phyloP scores from a whole-genome alignment of 2,113 vertebrate species.

The Tor tambroides region DNA sequence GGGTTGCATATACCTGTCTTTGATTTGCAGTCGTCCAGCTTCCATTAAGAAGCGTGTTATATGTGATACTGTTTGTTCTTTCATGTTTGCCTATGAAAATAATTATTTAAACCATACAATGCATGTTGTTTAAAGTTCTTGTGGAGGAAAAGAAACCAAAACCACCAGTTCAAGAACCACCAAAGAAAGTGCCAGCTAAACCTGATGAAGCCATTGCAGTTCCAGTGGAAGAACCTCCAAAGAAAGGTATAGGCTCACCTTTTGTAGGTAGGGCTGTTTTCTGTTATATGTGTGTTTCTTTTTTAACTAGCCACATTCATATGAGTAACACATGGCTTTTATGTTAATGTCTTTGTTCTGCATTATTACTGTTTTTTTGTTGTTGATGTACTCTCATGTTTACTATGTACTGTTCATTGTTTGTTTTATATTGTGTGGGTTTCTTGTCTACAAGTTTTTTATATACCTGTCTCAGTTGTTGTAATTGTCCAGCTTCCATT shows the following conservation, averaged over 20 bases:
- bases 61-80: slow-evolving; percentile 48
- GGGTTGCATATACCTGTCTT: slow-evolving; percentile 18
- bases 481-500: slow-evolving; percentile 60
- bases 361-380: neutral
- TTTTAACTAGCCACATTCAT: neutral
- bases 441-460: slow-evolving; percentile 44
- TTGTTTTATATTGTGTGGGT: slow-evolving; percentile 41
- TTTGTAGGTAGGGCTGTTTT: neutral
- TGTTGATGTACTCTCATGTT: neutral
- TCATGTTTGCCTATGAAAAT: slow-evolving; percentile 26
- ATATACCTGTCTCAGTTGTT: slow-evolving; percentile 35
- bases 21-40: slow-evolving; percentile 59
- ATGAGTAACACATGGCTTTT: neutral
- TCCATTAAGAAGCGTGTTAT: slow-evolving; percentile 68
- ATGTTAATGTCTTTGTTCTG: slow-evolving; percentile 2
- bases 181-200: slow-evolving; percentile 39
- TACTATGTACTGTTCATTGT: slow-evolving; percentile 58
- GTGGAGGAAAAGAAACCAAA: slow-evolving; percentile 75
- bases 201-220: slow-evolving; percentile 22
- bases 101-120: neutral
- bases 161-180: slow-evolving; percentile 73
- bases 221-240: slow-evolving; percentile 28
- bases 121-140: slow-evolving; percentile 77
- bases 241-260: slow-evolving; percentile 51
- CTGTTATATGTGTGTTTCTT: neutral